phyloP scores from a whole-genome alignment of 2,797 vertebrate species.

The Eutrigla gurnardus region DNA sequence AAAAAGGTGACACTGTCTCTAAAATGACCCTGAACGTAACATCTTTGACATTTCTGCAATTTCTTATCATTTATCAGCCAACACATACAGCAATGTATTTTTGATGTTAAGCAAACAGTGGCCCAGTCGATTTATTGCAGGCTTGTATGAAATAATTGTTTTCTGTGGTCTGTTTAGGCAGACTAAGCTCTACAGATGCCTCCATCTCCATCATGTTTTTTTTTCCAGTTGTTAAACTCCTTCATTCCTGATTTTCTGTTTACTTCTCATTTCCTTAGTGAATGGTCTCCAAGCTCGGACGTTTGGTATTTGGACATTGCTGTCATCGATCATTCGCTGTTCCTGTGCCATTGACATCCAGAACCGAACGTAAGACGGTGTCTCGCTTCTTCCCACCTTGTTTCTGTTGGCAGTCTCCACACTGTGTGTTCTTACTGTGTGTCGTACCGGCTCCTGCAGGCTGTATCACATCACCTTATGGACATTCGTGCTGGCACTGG shows the following conservation, averaged over 20 bases:
- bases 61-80: background rate
- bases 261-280: slow-evolving; percentile 79
- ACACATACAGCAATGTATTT: background rate
- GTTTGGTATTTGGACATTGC: slow-evolving; percentile 95
- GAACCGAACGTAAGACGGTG: slow-evolving; percentile 89
- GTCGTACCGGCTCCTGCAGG: slow-evolving; percentile 68
- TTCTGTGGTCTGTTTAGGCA: background rate
- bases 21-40: background rate
- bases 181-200: background rate
- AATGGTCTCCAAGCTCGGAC: slow-evolving; percentile 97
- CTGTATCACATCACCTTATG: slow-evolving; percentile 96
- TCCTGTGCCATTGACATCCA: slow-evolving; percentile 95
- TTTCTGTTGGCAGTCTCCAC: slow-evolving; percentile 9
- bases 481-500: slow-evolving; percentile 94
- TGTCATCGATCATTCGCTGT: slow-evolving; percentile 94
- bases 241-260: background rate
- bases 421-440: slow-evolving; percentile 12
- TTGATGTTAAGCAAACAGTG: background rate
- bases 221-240: background rate
- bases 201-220: background rate
- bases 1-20: background rate
- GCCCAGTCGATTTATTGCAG: background rate
- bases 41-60: background rate
- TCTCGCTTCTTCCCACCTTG: background rate
- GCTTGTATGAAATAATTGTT: background rate